These are phyloP conservation scores for Hydrozoanthus gracilis DNA, from an alignment of 92 coral and sea anemone species.

Conservation along the genomic window DNA sequence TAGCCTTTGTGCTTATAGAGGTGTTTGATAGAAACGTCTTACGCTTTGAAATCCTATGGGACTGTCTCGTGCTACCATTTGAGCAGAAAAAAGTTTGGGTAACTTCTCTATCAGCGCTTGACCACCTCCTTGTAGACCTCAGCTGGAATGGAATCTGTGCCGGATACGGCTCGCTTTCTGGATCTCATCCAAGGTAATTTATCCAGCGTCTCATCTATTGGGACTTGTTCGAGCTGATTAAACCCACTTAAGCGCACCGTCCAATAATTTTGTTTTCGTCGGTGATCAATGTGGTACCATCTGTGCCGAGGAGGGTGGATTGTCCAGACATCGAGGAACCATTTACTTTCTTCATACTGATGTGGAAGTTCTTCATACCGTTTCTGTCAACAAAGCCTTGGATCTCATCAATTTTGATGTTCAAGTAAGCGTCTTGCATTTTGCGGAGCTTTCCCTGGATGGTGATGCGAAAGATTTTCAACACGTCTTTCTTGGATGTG, in stretches of 20 bases:
- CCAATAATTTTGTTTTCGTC: constrained; percentile 5
- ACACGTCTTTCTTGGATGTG: not conserved
- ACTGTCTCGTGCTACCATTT: too few relatives aligned
- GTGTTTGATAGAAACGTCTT: not conserved
- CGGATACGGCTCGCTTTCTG: constrained; percentile 41
- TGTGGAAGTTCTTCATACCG: constrained; percentile 44
- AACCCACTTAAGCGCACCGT: too few relatives aligned
- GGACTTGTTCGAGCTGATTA: constrained; percentile 37
- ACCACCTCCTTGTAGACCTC: too few relatives aligned
- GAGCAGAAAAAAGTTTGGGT: too few relatives aligned
- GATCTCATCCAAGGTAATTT: constrained; percentile 24
- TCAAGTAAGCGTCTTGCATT: constrained; percentile 30
- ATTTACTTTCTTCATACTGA: not conserved
- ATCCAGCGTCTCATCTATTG: constrained; percentile 37
- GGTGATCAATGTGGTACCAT: constrained; percentile 4
- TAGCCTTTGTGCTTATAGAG: constrained; percentile 55
- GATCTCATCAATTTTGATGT: constrained; percentile 49
- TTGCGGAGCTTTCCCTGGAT: not conserved
- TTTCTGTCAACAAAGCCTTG: constrained; percentile 40
- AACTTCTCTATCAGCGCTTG: too few relatives aligned
- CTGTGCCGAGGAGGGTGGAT: constrained; percentile 44
- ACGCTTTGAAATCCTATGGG: not conserved
- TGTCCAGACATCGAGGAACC: constrained; percentile 20
- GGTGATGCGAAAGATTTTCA: not conserved
- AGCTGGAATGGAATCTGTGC: too few relatives aligned